These are phyloP conservation scores for Microctenopoma steveboyesi DNA, from an alignment of 2,797 vertebrate genomes.

Conservation along the genomic window DNA sequence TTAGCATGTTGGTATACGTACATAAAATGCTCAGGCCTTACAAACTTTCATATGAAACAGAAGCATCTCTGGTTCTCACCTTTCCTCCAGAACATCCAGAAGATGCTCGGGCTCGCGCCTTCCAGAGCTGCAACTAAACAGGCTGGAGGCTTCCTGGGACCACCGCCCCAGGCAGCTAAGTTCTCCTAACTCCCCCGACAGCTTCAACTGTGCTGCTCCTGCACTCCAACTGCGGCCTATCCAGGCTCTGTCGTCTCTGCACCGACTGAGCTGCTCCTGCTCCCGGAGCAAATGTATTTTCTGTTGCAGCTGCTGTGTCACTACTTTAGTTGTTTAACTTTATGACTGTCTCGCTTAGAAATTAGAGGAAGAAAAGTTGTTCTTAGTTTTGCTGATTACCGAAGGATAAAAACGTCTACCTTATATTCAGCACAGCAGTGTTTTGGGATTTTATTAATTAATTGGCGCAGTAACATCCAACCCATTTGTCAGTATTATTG, in stretches of 20 bases:
- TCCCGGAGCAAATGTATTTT: slow-evolving; percentile 20
- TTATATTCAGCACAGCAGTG: slow-evolving; percentile 28
- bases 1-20: too few relatives aligned
- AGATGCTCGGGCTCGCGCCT: slow-evolving; percentile 96
- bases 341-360: slow-evolving; percentile 32
- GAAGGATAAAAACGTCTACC: slow-evolving; percentile 24
- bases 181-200: slow-evolving; percentile 85
- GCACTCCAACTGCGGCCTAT: neutral
- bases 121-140: slow-evolving; percentile 98
- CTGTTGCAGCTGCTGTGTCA: slow-evolving; percentile 40
- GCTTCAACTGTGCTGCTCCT: neutral
- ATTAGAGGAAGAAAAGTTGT: slow-evolving; percentile 31
- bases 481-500: slow-evolving; percentile 67
- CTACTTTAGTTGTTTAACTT: slow-evolving; percentile 66
- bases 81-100: slow-evolving; percentile 93
- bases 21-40: too few relatives aligned
- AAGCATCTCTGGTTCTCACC: neutral
- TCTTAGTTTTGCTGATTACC: slow-evolving; percentile 36
- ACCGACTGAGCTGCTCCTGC: slow-evolving; percentile 7
- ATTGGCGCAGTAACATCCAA: slow-evolving; percentile 37
- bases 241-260: neutral
- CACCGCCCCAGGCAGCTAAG: slow-evolving; percentile 96
- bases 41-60: neutral
- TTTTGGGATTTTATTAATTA: slow-evolving; percentile 44
- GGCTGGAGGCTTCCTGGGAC: slow-evolving; percentile 96